Conservation (phyloP, 1,140 invertebrate genomes). For the Meloidogyne hapla region DNA sequence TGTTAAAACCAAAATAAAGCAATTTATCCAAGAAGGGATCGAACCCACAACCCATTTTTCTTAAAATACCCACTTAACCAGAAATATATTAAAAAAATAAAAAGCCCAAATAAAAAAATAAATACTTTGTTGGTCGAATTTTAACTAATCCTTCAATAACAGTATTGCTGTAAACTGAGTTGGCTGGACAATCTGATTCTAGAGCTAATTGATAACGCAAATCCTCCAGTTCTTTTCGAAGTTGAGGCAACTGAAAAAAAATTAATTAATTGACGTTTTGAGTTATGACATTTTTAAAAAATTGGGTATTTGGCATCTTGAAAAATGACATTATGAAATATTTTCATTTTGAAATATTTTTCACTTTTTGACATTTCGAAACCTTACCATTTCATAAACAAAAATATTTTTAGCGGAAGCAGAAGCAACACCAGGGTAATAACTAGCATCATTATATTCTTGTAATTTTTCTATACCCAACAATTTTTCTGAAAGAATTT, state of each 20-base stretch:
- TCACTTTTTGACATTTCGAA: too few relatives aligned
- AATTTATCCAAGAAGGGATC: background rate
- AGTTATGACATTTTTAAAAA: too few relatives aligned
- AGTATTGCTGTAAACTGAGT: conserved; percentile 34
- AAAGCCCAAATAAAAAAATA: background rate
- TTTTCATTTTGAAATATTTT: background rate
- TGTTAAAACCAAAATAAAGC: too few relatives aligned
- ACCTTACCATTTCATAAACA: conserved; percentile 26
- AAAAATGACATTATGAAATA: background rate
- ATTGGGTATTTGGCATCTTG: too few relatives aligned
- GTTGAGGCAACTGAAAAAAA: conserved; percentile 31
- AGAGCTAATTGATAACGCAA: conserved; percentile 31
- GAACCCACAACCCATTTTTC: too few relatives aligned
- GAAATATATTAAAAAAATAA: background rate
- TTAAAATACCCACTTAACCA: too few relatives aligned
- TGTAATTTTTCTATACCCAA: conserved; percentile 10
- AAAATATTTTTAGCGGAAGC: conserved; percentile 10
- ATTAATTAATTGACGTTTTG: too few relatives aligned
- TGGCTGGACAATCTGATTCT: conserved; percentile 32
- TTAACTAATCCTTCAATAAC: conserved; percentile 32
- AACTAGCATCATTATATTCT: conserved; percentile 19
- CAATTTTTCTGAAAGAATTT: conserved; percentile 17
- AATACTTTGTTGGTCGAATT: conserved; percentile 35
- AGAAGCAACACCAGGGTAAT: conserved; percentile 21
- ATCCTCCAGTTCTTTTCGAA: conserved; percentile 25